A percentile compares a stretch with the other conserved stretches of the same genome.
Evolutionary conservation across 2,888 invertebrate genomes (phyloP).

Genomic region (Mesoligia furuncula): DNA sequence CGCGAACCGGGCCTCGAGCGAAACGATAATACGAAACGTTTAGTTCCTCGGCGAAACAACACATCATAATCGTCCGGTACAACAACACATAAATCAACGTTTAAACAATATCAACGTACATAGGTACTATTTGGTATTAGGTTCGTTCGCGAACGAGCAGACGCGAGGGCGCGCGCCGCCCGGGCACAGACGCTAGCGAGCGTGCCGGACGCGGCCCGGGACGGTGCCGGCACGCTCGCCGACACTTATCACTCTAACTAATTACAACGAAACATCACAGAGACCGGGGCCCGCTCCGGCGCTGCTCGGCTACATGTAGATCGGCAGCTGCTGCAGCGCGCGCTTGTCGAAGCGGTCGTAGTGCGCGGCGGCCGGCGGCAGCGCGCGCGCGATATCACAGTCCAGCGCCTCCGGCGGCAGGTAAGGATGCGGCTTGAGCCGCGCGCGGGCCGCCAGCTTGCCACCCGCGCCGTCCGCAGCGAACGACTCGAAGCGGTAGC

Average conservation of each 20-base stretch:
- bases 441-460: slow-evolving; percentile 75
- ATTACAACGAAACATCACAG: slow-evolving; percentile 87
- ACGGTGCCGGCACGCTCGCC: slow-evolving; percentile 61
- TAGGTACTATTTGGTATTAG: slow-evolving; percentile 88
- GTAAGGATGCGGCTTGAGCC: slow-evolving; percentile 81
- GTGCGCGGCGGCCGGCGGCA: slow-evolving; percentile 81
- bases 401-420: slow-evolving; percentile 78
- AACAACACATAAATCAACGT: slow-evolving; percentile 86
- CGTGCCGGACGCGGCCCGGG: slow-evolving; percentile 63
- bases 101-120: slow-evolving; percentile 87
- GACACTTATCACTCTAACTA: slow-evolving; percentile 84
- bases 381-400: slow-evolving; percentile 87
- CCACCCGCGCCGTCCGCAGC: slow-evolving; percentile 72
- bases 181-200: slow-evolving; percentile 60
- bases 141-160: slow-evolving; percentile 72
- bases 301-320: slow-evolving; percentile 86
- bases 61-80: slow-evolving; percentile 79
- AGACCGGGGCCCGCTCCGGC: slow-evolving; percentile 75
- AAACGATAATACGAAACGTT: slow-evolving; percentile 67
- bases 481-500: slow-evolving; percentile 78
- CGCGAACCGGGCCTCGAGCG: slow-evolving; percentile 62
- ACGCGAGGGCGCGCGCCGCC: slow-evolving; percentile 66
- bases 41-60: slow-evolving; percentile 70
- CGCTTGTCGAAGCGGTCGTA: slow-evolving; percentile 89
- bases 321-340: slow-evolving; percentile 88